These are phyloP conservation scores for Lagopus leucura DNA, from an alignment of 2,113 vertebrate genomes.

Conservation along the genomic window DNA sequence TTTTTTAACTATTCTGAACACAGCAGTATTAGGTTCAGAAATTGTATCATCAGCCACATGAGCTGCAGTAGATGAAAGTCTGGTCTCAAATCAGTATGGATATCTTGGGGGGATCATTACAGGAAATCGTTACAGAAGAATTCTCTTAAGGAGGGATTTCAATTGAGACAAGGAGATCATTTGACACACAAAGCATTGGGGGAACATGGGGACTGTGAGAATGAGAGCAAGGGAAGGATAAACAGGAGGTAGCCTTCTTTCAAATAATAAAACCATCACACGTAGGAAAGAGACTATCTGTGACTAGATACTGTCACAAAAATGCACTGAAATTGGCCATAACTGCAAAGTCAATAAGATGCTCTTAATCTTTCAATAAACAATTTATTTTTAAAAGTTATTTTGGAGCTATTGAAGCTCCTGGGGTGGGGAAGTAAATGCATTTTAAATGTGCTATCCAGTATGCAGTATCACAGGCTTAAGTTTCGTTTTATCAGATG, in stretches of 20 bases:
- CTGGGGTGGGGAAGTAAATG: conserved; percentile 49
- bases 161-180: background rate
- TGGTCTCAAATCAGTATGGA: conserved; percentile 21
- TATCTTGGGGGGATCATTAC: conserved; percentile 59
- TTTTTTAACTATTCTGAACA: background rate
- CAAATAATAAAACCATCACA: conserved; percentile 61
- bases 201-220: background rate
- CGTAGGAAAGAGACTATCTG: conserved; percentile 53
- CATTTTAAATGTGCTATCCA: conserved; percentile 58
- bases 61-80: conserved; percentile 20
- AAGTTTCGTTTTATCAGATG: conserved; percentile 54
- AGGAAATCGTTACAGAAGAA: conserved; percentile 55
- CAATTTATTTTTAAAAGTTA: conserved; percentile 63
- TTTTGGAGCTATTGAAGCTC: conserved; percentile 47
- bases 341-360: conserved; percentile 69
- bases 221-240: conserved; percentile 43
- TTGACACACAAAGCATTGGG: conserved; percentile 31
- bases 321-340: conserved; percentile 61
- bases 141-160: conserved; percentile 53
- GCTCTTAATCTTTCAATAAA: conserved; percentile 72
- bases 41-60: background rate
- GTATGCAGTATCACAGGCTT: conserved; percentile 35
- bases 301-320: conserved; percentile 54
- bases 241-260: conserved; percentile 46
- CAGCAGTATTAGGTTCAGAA: conserved; percentile 20